A percentile compares a stretch with the other conserved stretches of the same genome.
These are phyloP conservation scores for Rallus crepitans DNA, from an alignment of 2,797 vertebrate species.

Conservation along the genomic window DNA sequence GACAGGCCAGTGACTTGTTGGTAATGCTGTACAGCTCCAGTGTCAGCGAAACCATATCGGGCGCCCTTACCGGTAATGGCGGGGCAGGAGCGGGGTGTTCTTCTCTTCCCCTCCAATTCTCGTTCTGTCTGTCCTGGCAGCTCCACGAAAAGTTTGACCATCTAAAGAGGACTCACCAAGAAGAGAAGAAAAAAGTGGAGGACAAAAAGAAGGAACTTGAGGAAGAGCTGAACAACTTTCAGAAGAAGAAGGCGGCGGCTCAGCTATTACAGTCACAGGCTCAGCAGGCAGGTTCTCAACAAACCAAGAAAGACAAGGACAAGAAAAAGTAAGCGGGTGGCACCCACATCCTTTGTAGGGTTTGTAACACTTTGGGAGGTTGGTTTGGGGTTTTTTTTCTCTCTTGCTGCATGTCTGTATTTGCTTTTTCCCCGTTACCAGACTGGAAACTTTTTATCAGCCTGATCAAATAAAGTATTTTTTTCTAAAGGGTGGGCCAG, in stretches of 20 bases:
- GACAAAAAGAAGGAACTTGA: slow-evolving; percentile 87
- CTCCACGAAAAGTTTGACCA: slow-evolving; percentile 86
- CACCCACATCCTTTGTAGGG: slow-evolving; percentile 33
- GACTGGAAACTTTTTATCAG: slow-evolving; percentile 78
- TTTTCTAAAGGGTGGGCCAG: slow-evolving; percentile 67
- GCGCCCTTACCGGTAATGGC: rapidly evolving
- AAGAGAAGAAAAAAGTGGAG: slow-evolving; percentile 86
- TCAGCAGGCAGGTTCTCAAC: slow-evolving; percentile 84
- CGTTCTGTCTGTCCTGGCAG: slow-evolving; percentile 32
- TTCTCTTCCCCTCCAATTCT: background rate
- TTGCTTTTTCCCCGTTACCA: slow-evolving; percentile 72
- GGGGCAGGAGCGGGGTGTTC: rapidly evolving
- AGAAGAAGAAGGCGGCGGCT: slow-evolving; percentile 85
- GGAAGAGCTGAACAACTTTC: slow-evolving; percentile 84
- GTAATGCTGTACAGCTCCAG: background rate
- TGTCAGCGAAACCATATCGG: background rate
- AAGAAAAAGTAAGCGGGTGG: slow-evolving; percentile 87
- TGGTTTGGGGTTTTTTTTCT: background rate
- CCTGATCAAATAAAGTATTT: slow-evolving; percentile 71
- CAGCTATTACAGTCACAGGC: slow-evolving; percentile 84
- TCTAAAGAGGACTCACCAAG: slow-evolving; percentile 85
- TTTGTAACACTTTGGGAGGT: slow-evolving; percentile 48
- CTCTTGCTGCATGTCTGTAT: slow-evolving; percentile 77
- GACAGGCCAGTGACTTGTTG: background rate
- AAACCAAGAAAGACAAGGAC: slow-evolving; percentile 88